Evolutionary conservation across 2,888 invertebrate genomes (phyloP), one percentile per base, ranked within the genome.

Genomic region (Diarsia rubi): DNA sequence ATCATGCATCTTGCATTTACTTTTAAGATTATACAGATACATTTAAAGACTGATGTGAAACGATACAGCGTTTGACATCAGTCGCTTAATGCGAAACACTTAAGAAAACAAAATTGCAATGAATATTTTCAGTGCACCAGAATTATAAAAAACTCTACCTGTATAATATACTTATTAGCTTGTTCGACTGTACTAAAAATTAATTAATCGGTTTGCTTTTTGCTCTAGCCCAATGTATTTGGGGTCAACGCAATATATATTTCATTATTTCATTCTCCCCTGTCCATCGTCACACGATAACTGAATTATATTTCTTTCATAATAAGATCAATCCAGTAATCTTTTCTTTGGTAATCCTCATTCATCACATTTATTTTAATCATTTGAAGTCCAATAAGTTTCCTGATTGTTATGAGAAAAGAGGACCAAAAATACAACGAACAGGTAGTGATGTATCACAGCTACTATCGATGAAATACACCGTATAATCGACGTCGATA

Each of bases 401-500:
- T 59, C 11, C 19, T 31, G 9, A 59, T 59, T 59, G 19, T 59
- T 19, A 19, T 31, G 31, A 47, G 45, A 5, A 45, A 45, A 16
- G 45, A 45, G 47, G 19, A 66, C 37, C 54, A 74, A 24, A 5
- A 44, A 14, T 11, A 0, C 27, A 59, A 54, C 9, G 21, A 5
- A 6, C 19, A 31, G 31, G 0, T 47, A 37, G 14, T 27, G 44
- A 79, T 21, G 24, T 49, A 24, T 31, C 21, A 49, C 2, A 3
- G 14, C 16, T 47, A 21, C 27, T 60, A 44, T 64, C 47, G 44
- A 76, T 49, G 31, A 77, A 44, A 72, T 69, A 73, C n/a, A 14
- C 19, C 52, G 47, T 44, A 73, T 57, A 66, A 68, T 68, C 37
- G 54, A 54, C 31, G 47, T 54, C 42, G 47, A 63, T 64, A 14